These are phyloP conservation scores for Hybos culiciformis DNA, from an alignment of 2,888 invertebrate species.

Conservation along the genomic window DNA sequence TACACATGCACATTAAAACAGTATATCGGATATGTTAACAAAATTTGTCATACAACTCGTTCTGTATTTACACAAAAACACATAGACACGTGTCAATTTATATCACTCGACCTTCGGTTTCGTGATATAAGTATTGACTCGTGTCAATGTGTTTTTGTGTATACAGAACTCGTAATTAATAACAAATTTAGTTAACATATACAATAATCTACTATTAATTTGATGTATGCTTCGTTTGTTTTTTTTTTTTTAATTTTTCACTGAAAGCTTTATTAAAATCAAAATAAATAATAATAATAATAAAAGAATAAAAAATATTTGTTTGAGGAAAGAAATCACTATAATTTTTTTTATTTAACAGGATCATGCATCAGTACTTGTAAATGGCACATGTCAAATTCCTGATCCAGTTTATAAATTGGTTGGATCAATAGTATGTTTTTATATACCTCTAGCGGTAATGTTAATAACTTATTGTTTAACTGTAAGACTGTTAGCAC, in stretches of 20 bases:
- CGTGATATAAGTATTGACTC: too few relatives aligned
- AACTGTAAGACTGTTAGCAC: conserved; percentile 74
- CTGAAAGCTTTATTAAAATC: background rate
- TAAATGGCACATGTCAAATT: conserved; percentile 73
- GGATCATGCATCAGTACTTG: conserved; percentile 71
- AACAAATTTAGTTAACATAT: too few relatives aligned
- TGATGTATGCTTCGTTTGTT: too few relatives aligned
- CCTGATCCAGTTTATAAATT: conserved; percentile 81
- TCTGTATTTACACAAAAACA: too few relatives aligned
- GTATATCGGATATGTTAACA: too few relatives aligned
- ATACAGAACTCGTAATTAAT: too few relatives aligned
- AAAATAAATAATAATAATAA: background rate
- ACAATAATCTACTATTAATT: too few relatives aligned
- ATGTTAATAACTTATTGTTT: conserved; percentile 92
- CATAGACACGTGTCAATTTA: too few relatives aligned
- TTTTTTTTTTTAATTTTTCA: conserved; percentile 5
- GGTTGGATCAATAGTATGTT: conserved; percentile 87
- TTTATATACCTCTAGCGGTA: conserved; percentile 88
- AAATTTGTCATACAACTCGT: too few relatives aligned
- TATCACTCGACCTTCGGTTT: too few relatives aligned
- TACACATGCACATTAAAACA: too few relatives aligned
- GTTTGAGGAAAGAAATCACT: background rate
- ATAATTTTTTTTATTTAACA: conserved; percentile 24
- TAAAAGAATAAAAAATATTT: background rate
- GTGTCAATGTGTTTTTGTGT: too few relatives aligned